These are phyloP conservation scores for Oithona nana DNA, from an alignment of 2,888 invertebrate species.

Conservation along the genomic window DNA sequence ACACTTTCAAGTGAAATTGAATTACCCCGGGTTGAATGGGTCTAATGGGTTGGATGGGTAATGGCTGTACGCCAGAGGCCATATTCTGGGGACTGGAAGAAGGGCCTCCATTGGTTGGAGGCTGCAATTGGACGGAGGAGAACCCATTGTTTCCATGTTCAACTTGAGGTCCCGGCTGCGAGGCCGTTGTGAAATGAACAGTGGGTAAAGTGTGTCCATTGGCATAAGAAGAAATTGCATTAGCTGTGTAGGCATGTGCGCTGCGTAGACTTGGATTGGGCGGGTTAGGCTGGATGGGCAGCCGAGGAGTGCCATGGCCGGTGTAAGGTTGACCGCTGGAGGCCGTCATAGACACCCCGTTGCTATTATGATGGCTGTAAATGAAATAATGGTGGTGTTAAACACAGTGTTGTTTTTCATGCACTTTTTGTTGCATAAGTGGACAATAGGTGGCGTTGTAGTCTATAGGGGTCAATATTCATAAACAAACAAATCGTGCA, in stretches of 20 bases:
- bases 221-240: background rate
- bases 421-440: background rate
- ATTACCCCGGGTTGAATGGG: background rate
- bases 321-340: background rate
- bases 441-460: no score
- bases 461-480: no score
- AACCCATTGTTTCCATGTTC: background rate
- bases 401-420: no score
- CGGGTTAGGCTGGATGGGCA: background rate
- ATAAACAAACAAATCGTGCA: no score
- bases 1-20: no score
- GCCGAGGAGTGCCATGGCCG: background rate
- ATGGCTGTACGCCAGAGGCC: background rate
- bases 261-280: background rate
- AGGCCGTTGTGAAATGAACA: background rate
- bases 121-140: background rate
- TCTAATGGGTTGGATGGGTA: background rate
- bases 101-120: background rate
- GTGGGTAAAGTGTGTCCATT: background rate
- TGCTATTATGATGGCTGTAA: no score
- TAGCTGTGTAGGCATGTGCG: background rate
- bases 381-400: no score
- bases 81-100: background rate
- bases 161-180: background rate
- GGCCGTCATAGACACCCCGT: background rate